phyloP scores from a whole-genome alignment of 2,113 vertebrate genomes.

The Pseudorasbora parva region DNA sequence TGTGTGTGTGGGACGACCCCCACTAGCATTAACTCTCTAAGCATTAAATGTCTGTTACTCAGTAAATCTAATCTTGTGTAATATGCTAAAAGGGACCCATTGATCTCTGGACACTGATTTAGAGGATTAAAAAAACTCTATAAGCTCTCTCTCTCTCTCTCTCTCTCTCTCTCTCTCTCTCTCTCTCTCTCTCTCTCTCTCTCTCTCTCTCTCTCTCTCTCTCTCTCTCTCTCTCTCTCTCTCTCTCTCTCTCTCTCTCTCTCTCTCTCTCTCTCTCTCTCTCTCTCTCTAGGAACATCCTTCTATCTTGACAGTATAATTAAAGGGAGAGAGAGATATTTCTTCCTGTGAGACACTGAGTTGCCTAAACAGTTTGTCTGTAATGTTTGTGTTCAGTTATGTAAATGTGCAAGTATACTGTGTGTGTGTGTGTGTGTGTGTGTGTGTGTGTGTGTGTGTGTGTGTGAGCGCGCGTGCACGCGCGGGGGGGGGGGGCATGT shows the following conservation, averaged over 20 bases:
- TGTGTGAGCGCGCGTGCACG: too few species aligned
- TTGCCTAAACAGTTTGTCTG: neutral
- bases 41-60: neutral
- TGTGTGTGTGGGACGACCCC: too few species aligned
- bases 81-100: conserved; percentile 56
- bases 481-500: too few species aligned
- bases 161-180: conserved; percentile 52
- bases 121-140: conserved; percentile 50
- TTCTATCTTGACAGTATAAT: conserved; percentile 42
- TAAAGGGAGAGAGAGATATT: neutral
- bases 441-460: neutral
- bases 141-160: conserved; percentile 54
- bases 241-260: too few species aligned
- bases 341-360: neutral
- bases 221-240: too few species aligned
- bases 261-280: too few species aligned
- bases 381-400: neutral
- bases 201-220: too few species aligned
- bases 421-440: neutral
- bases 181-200: too few species aligned
- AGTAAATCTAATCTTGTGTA: neutral
- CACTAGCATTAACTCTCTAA: neutral
- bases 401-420: too few species aligned
- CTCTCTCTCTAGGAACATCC: conserved; percentile 23
- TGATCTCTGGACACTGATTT: conserved; percentile 58